These are phyloP conservation scores for Danio aesculapii DNA, from an alignment of 2,797 vertebrate genomes.

Conservation along the genomic window DNA sequence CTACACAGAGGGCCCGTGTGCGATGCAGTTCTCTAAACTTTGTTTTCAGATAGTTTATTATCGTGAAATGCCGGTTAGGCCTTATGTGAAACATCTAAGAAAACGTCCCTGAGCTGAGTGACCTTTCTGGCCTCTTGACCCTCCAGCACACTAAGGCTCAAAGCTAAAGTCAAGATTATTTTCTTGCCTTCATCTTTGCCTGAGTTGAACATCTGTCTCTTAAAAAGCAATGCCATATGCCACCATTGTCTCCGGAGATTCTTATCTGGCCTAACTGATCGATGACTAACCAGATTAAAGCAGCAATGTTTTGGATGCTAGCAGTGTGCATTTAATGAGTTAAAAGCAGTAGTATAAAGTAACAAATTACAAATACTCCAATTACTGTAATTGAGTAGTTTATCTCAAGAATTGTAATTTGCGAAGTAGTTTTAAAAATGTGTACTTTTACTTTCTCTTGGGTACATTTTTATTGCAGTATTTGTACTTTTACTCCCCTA, in stretches of 20 bases:
- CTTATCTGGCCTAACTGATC: conserved; percentile 57
- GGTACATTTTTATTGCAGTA: no score
- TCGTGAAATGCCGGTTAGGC: conserved; percentile 22
- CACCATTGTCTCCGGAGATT: conserved; percentile 68
- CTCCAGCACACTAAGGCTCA: conserved; percentile 62
- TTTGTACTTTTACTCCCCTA: no score
- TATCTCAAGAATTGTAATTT: no score
- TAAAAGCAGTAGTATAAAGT: background rate
- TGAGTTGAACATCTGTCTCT: conserved; percentile 75
- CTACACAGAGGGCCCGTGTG: background rate
- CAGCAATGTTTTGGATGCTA: conserved; percentile 12
- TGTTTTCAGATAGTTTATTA: conserved; percentile 21
- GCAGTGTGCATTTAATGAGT: conserved; percentile 8
- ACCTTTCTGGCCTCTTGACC: conserved; percentile 62
- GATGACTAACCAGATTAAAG: conserved; percentile 48
- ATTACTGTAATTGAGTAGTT: no score
- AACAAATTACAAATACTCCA: no score
- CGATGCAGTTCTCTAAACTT: background rate
- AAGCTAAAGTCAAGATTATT: conserved; percentile 74
- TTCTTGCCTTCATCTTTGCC: conserved; percentile 62
- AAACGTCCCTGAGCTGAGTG: conserved; percentile 34
- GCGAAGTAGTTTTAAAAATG: no score
- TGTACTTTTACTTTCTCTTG: no score
- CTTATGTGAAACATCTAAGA: conserved; percentile 27
- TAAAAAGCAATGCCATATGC: conserved; percentile 74